Conservation (phyloP, 2,113 vertebrate species). For the Archocentrus centrarchus region DNA sequence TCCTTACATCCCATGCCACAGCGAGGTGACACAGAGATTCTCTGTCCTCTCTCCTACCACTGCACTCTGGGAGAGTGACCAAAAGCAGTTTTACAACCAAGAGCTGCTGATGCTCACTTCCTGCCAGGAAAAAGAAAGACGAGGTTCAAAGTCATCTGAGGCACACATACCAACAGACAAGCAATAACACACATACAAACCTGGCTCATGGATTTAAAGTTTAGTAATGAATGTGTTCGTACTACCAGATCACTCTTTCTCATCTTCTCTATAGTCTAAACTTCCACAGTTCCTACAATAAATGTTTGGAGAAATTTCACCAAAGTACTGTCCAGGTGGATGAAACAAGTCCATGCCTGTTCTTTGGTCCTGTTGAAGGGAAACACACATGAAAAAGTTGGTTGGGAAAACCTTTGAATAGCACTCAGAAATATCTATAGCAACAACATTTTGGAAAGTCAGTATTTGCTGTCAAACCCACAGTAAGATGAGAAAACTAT, state of each 20-base stretch:
- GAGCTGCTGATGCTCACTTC: slow-evolving; percentile 67
- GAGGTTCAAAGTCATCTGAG: slow-evolving; percentile 63
- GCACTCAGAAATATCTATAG: not conserved
- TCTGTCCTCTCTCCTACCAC: slow-evolving; percentile 65
- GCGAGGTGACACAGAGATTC: slow-evolving; percentile 68
- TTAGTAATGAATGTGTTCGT: not conserved
- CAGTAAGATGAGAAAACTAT: not conserved
- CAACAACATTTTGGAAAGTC: not conserved
- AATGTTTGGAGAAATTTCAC: not conserved
- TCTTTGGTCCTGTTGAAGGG: not conserved
- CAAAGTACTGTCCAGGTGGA: not conserved
- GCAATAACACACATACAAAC: slow-evolving; percentile 12
- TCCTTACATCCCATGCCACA: slow-evolving; percentile 65
- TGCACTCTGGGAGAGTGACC: slow-evolving; percentile 66
- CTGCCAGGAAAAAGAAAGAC: slow-evolving; percentile 65
- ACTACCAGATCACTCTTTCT: not conserved
- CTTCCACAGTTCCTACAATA: accelerated
- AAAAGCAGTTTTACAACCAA: slow-evolving; percentile 70
- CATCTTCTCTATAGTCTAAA: not conserved
- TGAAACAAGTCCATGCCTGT: not conserved
- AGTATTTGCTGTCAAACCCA: not conserved
- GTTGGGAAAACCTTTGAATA: not conserved
- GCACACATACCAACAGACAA: slow-evolving; percentile 26
- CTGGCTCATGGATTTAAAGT: not conserved
- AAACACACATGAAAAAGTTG: accelerated